Base-by-base conservation (phyloP, 2,113 vertebrate genomes). In the Entelurus aequoreus region DNA sequence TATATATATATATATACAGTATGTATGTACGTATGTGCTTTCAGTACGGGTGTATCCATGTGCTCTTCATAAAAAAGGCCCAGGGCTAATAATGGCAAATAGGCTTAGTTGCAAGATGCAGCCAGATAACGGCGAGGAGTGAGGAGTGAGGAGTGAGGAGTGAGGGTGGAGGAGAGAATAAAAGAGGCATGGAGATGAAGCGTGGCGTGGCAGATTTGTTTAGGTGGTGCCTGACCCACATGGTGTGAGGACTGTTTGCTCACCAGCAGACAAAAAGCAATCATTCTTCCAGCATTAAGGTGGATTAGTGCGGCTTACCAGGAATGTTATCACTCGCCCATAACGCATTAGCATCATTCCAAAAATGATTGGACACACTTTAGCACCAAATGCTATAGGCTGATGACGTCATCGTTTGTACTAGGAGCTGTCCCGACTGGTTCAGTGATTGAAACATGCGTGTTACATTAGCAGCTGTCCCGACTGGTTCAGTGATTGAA, bases 251-350 rank as follows among this genome's bases (percentile, higher is more conserved):
- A 69, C 68, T 36, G 60, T 62, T 80, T 81, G 78, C 71, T 78
- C 74, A 65, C 74, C 72, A 74, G 64, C 74, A 76, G 72, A 82
- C 76, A 77, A 85, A 86, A 86, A 78, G 71, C 75, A 85, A 88
- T 87, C 85, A 84, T 84, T 84, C 77, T 84, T 86, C 83, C 80
- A 84, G 82, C 77, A 78, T 80, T 74, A 76, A 68, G 69, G 68
- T 52, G 73, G 86, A 88, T 88, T 87, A 87, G 71, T 60, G 71
- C 67, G 76, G 82, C 77, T 87, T 86, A 88, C 75, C 76, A 85
- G 76, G 78, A 87, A 83, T 85, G 60, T 77, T 84, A 87, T 86
- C 81, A 78, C 66, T 68, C 76, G 66, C 57, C 76, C 63, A 79
- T 86, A 82, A 84, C 80, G 71, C 55, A 84, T 86, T 87, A 89